Evolutionary conservation across 2,113 vertebrate genomes (phyloP), one percentile per base, ranked within the genome.

Genomic region (Melospiza georgiana): DNA sequence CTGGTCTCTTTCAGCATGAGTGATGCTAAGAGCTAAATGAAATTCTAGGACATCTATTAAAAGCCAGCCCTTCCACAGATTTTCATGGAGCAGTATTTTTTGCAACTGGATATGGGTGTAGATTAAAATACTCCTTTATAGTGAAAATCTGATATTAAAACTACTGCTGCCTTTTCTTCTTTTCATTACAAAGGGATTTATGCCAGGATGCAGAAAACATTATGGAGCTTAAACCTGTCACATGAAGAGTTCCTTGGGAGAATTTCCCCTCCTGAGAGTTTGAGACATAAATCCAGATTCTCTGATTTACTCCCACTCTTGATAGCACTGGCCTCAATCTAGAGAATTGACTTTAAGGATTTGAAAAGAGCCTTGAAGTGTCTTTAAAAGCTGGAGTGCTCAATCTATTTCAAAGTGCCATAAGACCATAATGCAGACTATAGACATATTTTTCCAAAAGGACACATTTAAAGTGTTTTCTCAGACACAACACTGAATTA

Each of bases 161-260:
- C 43, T 74, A n/a, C 43, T 15, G 41, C 37, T 55, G 48, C 9
- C 17, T 25, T 84, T 78, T 81, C 62, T 84, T 33, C 25, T 87
- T 31, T 92, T 94, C 63, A 80, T 90, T 90, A 80, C 58, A 79
- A 79, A 91, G 71, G 31, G 46, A 66, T 92, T 77, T 84, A 83
- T 63, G 66, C 13, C 55, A 67, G 43, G 62, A 94, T 43, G 51
- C 6, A 86, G 67, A 85, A 94, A 73, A 69, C 23, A 73, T 82
- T 82, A 72, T 9, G 55, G 25, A 93, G 46, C 46, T 88, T 76
- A 90, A 85, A 57, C 7, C 49, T 62, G 67, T 51, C 82, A 83
- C n/a, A 43, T 22, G 15, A 88, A 85, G 59, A 51, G 12, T 58
- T 83, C 69, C 31, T 62, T 55, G 18, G 44, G 63, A 90, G 55